Evolutionary conservation across 2,113 vertebrate species (phyloP), one percentile per base, ranked within the genome.

Genomic region (Halcyon senegalensis): DNA sequence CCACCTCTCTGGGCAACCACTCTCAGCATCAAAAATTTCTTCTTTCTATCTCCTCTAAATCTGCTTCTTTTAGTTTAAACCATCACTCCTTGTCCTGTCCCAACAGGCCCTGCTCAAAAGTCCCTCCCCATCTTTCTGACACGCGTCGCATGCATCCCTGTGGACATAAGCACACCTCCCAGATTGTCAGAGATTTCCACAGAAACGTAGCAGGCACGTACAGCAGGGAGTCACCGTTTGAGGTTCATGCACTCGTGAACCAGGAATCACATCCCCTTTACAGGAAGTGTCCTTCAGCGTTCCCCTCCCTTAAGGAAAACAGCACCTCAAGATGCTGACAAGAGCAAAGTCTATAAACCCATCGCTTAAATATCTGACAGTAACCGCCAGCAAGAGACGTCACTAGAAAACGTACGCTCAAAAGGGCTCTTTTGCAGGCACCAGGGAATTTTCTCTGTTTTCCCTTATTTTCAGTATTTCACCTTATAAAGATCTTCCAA

Each of bases 301-400:
- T 80, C 43, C 14, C 59, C 27, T 69, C 43, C 50, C 35, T 85
- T 64, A 85, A 88, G 81, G 90, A 90, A 96, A 95, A 91, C 0
- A 91, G 73, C 63, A 58, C 87, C 95, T 96, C 67, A 83, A 79
- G 94, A 95, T 1, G 39, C 81, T 81, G 75, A 95, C 84, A 88
- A 66, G 51, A 94, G 66, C 35, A 73, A 68, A 93, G 60, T 56
- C 63, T 63, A n/a, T 17, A 95, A 87, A 87, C 33, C 69, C 19
- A 25, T 78, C 88, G 88, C 80, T 92, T 85, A 95, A 94, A 43
- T 73, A 91, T 28, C 63, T 89, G 63, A 60, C 53, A 83, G 86
- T 44, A 96, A 73, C 88, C 37, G 60, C 14, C 37, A 53, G 78
- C 39, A 70, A 80, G 64, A 51, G 60, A 55, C 4, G 31, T 41